phyloP scores from a whole-genome alignment of 2,888 invertebrate genomes.

The Alviniconcha strummeri region DNA sequence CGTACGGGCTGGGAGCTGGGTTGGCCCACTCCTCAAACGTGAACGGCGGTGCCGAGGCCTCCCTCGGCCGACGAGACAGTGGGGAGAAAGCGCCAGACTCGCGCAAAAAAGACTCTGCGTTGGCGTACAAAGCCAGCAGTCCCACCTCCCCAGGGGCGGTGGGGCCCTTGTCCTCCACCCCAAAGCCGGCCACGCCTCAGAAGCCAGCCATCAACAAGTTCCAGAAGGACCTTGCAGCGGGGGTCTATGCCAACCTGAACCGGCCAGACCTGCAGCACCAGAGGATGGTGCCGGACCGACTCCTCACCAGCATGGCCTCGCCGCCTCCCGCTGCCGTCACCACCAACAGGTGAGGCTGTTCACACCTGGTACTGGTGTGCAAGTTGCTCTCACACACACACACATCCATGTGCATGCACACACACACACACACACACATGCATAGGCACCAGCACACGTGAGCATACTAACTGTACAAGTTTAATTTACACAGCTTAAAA shows the following conservation, averaged over 20 bases:
- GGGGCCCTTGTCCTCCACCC: conserved; percentile 48
- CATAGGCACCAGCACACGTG: too few species aligned
- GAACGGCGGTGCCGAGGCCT: background rate
- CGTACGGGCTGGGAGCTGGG: background rate
- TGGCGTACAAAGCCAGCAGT: conserved; percentile 3
- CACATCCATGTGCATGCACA: too few species aligned
- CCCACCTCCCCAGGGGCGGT: conserved; percentile 33
- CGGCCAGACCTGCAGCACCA: conserved; percentile 55
- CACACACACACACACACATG: too few species aligned
- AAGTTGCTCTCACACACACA: too few species aligned
- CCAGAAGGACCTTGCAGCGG: conserved; percentile 57
- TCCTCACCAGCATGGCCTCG: conserved; percentile 24
- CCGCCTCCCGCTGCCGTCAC: background rate
- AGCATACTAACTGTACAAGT: too few species aligned
- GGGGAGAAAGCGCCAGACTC: conserved; percentile 16
- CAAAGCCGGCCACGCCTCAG: conserved; percentile 47
- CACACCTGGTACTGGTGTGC: too few species aligned
- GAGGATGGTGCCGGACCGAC: conserved; percentile 41
- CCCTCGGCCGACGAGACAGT: background rate
- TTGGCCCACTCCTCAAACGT: background rate
- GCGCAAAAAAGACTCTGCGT: conserved; percentile 9
- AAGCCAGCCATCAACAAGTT: conserved; percentile 50
- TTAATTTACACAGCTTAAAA: too few species aligned
- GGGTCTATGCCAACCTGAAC: conserved; percentile 57
- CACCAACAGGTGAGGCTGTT: conserved; percentile 16